phyloP scores from a whole-genome alignment of 2,888 invertebrate genomes.

The Aradus depressus region DNA sequence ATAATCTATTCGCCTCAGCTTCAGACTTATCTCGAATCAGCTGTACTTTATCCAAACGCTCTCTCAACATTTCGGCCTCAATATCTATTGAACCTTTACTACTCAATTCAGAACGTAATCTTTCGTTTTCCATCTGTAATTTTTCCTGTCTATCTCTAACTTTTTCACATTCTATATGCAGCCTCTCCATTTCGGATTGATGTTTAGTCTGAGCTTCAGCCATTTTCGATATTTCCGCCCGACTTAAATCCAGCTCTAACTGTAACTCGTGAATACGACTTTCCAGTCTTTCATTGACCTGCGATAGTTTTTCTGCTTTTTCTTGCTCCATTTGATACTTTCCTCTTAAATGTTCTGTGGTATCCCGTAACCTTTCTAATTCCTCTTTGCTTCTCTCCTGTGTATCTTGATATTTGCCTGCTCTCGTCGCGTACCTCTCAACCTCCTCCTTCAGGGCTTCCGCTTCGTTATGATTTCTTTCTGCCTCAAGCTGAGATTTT shows the following conservation, averaged over 20 bases:
- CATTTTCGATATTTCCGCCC: constrained; percentile 64
- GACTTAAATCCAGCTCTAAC: constrained; percentile 67
- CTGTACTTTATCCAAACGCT: constrained; percentile 75
- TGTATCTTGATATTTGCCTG: constrained; percentile 37
- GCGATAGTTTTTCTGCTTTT: constrained; percentile 62
- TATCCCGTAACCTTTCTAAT: constrained; percentile 45
- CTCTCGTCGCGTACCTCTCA: constrained; percentile 58
- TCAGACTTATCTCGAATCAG: constrained; percentile 72
- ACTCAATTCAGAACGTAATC: constrained; percentile 52
- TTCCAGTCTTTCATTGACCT: constrained; percentile 63
- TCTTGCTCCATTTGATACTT: constrained; percentile 68
- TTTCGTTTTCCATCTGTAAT: constrained; percentile 66
- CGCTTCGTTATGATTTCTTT: constrained; percentile 55
- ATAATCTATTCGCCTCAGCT: constrained; percentile 61
- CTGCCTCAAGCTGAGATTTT: constrained; percentile 66
- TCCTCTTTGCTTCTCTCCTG: constrained; percentile 51
- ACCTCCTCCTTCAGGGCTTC: constrained; percentile 70
- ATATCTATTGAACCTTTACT: constrained; percentile 29
- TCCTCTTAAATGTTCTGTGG: constrained; percentile 60
- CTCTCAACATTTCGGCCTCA: constrained; percentile 71
- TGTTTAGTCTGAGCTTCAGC: constrained; percentile 67
- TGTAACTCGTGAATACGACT: constrained; percentile 63
- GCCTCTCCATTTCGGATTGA: constrained; percentile 65
- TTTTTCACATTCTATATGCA: constrained; percentile 81
- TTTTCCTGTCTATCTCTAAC: constrained; percentile 77